Conservation (phyloP, 2,113 vertebrate genomes). For the Platichthys flesus region DNA sequence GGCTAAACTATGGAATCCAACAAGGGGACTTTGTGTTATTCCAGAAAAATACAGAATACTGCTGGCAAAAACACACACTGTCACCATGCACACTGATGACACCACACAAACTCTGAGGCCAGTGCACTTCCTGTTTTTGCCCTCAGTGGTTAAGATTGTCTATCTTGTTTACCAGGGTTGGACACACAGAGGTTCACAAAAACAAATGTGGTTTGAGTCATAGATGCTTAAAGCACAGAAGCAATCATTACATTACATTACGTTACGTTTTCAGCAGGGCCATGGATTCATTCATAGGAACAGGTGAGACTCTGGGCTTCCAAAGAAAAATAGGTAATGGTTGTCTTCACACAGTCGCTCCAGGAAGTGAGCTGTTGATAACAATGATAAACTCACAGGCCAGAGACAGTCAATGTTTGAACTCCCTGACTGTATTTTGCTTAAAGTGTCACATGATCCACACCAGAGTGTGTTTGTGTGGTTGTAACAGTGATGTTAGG, state of each 20-base stretch:
- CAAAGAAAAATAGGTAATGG: conserved; percentile 1
- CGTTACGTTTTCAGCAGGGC: neutral
- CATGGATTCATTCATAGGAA: conserved; percentile 1
- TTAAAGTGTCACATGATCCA: conserved; percentile 63
- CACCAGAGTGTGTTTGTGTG: conserved; percentile 4
- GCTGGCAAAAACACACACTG: conserved; percentile 2
- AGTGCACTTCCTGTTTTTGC: conserved; percentile 64
- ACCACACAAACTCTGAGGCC: conserved; percentile 33
- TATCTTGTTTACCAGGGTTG: conserved; percentile 68
- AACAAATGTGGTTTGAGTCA: conserved; percentile 27
- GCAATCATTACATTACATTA: neutral
- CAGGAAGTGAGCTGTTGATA: conserved; percentile 63
- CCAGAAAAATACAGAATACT: conserved; percentile 44
- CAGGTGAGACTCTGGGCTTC: neutral
- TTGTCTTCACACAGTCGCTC: conserved; percentile 3
- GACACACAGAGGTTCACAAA: conserved; percentile 28
- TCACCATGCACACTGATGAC: conserved; percentile 18
- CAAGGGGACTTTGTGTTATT: conserved; percentile 22
- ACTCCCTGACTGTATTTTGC: conserved; percentile 47
- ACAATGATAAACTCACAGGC: conserved; percentile 63
- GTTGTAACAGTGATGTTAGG: conserved; percentile 19
- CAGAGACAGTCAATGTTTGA: conserved; percentile 68
- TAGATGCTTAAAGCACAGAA: neutral
- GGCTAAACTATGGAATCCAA: conserved; percentile 19
- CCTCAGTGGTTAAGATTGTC: conserved; percentile 53